A percentile compares a stretch with the other conserved stretches of the same genome.
Evolutionary conservation across 2,797 vertebrate genomes (phyloP).

Genomic region (Craterocephalus amniculus): DNA sequence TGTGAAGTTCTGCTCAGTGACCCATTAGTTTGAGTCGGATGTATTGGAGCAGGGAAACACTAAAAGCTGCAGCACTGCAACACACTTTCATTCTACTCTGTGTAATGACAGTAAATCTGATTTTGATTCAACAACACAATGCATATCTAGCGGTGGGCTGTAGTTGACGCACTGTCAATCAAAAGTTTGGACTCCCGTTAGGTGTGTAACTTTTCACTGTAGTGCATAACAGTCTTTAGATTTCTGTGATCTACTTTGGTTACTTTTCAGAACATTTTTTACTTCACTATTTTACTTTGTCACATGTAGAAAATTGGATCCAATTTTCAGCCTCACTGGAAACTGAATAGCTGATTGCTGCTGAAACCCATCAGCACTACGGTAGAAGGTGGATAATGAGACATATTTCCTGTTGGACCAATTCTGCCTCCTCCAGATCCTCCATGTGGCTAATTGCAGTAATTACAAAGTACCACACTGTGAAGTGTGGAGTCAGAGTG

Average conservation of each 20-base stretch:
- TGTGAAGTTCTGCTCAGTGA: too few relatives aligned
- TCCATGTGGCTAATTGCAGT: conserved; percentile 22
- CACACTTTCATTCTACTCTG: too few relatives aligned
- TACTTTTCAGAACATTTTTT: conserved; percentile 1
- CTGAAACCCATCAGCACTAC: conserved; percentile 23
- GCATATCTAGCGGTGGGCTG: not conserved
- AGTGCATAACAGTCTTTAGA: not conserved
- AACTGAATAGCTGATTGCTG: conserved; percentile 1
- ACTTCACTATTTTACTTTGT: not conserved
- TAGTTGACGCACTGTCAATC: not conserved
- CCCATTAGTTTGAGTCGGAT: too few relatives aligned
- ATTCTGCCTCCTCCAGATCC: conserved; percentile 29
- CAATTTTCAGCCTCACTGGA: not conserved
- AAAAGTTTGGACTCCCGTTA: too few relatives aligned
- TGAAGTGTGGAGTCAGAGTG: conserved; percentile 14
- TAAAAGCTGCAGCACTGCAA: too few relatives aligned
- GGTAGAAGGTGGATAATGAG: conserved; percentile 26
- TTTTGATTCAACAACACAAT: too few relatives aligned
- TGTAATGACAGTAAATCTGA: too few relatives aligned
- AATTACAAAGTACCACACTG: conserved; percentile 14
- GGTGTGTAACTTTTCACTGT: too few relatives aligned
- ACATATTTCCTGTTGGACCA: conserved; percentile 19
- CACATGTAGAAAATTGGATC: conserved; percentile 5
- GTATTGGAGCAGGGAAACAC: too few relatives aligned
- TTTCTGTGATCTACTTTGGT: conserved; percentile 1